phyloP scores from a whole-genome alignment of 2,888 invertebrate species.

The Plemyria rubiginata region DNA sequence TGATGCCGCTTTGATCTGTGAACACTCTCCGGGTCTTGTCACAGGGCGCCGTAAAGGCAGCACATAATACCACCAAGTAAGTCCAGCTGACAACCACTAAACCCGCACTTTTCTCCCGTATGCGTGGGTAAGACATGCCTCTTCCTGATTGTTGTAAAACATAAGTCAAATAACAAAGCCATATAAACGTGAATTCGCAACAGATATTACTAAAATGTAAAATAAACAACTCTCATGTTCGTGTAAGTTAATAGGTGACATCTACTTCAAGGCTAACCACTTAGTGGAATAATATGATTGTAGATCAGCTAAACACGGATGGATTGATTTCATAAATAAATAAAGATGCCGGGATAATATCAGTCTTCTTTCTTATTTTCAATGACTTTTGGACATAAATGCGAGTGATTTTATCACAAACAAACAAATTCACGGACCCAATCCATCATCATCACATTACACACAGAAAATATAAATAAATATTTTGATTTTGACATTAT shows the following conservation, averaged over 20 bases:
- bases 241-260: conserved; percentile 80
- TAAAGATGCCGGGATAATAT: conserved; percentile 44
- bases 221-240: conserved; percentile 84
- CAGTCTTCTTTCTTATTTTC: conserved; percentile 55
- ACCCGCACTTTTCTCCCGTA: conserved; percentile 81
- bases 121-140: conserved; percentile 83
- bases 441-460: conserved; percentile 66
- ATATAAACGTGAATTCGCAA: conserved; percentile 80
- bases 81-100: conserved; percentile 79
- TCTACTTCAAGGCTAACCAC: conserved; percentile 85
- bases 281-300: conserved; percentile 70
- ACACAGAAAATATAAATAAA: conserved; percentile 49
- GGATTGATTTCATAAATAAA: conserved; percentile 46
- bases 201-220: conserved; percentile 81
- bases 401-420: conserved; percentile 72
- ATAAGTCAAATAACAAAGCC: conserved; percentile 83
- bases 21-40: conserved; percentile 93
- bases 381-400: conserved; percentile 69
- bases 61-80: conserved; percentile 76
- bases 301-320: conserved; percentile 61
- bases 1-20: conserved; percentile 92
- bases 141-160: conserved; percentile 74
- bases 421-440: conserved; percentile 65
- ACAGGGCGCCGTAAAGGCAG: conserved; percentile 87
- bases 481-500: conserved; percentile 37